Evolutionary conservation across 2,888 invertebrate genomes (phyloP), one percentile per base, ranked within the genome.

Genomic region (Teleiodes luculella): DNA sequence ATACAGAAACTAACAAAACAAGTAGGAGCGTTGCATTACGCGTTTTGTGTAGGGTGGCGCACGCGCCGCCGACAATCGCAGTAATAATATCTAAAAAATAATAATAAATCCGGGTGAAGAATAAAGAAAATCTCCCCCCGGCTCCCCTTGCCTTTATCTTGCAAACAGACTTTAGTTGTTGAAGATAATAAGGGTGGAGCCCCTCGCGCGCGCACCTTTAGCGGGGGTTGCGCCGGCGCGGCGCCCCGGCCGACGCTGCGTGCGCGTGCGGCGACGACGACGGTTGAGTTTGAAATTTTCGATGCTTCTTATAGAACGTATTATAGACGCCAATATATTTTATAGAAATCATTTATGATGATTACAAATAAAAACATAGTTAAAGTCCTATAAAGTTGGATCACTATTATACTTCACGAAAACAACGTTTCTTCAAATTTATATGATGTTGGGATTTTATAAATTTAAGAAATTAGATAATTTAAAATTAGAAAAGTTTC

Each of bases 71-170:
- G 67, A 76, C 85, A 86, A 86, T 86, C 86, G 83, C 77, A 80
- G 86, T 88, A 89, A 89, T 89, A 88, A 88, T 89, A 88, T 84
- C 86, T 86, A 88, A 88, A 89, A 87, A 89, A 88, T 88, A 88
- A 89, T 88, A 89, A 89, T 89, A 89, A 88, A 88, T 85, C 84
- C 86, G 83, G 85, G 82, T 83, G 88, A 89, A 83, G 88, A 87
- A 88, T 88, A 88, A 89, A 88, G 88, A 88, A 88, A 88, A 83
- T 85, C 86, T 86, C 83, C 87, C 87, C 86, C 85, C 74, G 73
- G 76, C 78, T 80, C 83, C 85, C 82, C 78, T 81, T 83, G 83
- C 86, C 88, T 89, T 89, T 89, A 88, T 89, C 89, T 89, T 89
- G 89, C 86, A 83, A 83, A 83, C 83, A 87, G 86, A 88, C 86